Conservation (phyloP, 2,113 vertebrate genomes). For the Candoia aspera region DNA sequence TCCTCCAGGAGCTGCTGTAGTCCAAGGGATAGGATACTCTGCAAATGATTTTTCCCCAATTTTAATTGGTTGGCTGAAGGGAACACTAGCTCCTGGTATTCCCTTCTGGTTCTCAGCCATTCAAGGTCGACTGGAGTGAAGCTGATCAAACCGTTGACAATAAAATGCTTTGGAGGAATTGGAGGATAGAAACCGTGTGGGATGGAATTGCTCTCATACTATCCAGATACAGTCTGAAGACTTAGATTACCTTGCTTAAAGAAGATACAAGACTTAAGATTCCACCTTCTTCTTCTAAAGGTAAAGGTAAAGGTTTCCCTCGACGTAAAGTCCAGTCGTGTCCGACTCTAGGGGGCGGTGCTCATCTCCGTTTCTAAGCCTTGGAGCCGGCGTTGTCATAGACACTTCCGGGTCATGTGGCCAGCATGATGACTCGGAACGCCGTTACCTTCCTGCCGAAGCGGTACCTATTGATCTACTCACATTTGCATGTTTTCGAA, state of each 20-base stretch:
- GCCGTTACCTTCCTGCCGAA: too few relatives aligned
- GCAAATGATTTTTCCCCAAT: not conserved
- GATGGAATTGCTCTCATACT: not conserved
- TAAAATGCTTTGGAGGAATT: not conserved
- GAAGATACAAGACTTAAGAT: not conserved
- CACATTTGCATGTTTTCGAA: too few relatives aligned
- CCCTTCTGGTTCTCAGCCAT: not conserved
- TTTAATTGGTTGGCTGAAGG: not conserved
- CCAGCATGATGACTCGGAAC: too few relatives aligned
- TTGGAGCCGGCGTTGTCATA: too few relatives aligned
- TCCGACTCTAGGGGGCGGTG: too few relatives aligned
- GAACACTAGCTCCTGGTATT: not conserved
- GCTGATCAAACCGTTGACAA: not conserved
- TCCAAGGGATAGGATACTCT: not conserved
- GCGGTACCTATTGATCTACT: too few relatives aligned
- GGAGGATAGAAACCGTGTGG: not conserved
- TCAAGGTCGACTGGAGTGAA: not conserved
- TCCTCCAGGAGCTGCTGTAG: not conserved
- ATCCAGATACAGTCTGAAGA: not conserved
- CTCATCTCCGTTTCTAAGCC: too few relatives aligned
- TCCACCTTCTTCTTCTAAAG: not conserved
- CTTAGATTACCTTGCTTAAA: not conserved
- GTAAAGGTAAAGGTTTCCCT: too few relatives aligned
- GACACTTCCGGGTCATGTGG: too few relatives aligned
- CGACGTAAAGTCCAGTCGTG: too few relatives aligned